A percentile compares a stretch with the other conserved stretches of the same genome.
Conservation (phyloP, 2,888 invertebrate genomes). For the Leptopilina drosophilae region DNA sequence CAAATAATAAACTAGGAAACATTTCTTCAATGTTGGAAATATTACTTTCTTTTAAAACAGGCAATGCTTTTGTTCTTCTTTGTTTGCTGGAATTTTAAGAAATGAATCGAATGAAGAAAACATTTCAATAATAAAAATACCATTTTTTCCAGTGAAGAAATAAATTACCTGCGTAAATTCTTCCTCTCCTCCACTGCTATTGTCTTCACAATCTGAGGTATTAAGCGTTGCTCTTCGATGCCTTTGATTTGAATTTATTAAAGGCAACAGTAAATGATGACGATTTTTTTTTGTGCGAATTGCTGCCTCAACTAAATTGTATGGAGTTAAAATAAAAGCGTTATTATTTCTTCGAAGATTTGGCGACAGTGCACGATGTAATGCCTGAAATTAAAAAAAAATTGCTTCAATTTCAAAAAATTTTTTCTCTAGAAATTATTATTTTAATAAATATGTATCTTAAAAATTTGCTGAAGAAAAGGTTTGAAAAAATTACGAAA, state of each 20-base stretch:
- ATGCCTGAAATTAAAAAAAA: conserved; percentile 63
- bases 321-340: conserved; percentile 69
- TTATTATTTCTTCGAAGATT: conserved; percentile 66
- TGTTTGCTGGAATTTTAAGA: too few species aligned
- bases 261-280: conserved; percentile 64
- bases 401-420: background rate
- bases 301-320: conserved; percentile 68
- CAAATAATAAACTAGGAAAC: too few species aligned
- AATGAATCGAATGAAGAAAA: too few species aligned
- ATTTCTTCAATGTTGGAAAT: too few species aligned
- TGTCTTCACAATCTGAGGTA: conserved; percentile 76
- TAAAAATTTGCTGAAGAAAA: too few species aligned
- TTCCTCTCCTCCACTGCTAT: conserved; percentile 76
- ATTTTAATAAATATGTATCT: too few species aligned
- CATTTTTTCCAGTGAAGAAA: background rate
- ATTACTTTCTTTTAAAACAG: too few species aligned
- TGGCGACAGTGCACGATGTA: conserved; percentile 71
- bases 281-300: conserved; percentile 70
- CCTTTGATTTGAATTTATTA: conserved; percentile 68
- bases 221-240: conserved; percentile 67
- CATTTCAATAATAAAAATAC: too few species aligned
- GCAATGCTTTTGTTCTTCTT: too few species aligned
- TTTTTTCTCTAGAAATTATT: too few species aligned
- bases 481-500: too few species aligned
- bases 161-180: conserved; percentile 71